A percentile compares a stretch with the other conserved stretches of the same genome.
Evolutionary conservation across 2,888 invertebrate species (phyloP).

Genomic region (Saturnia pavonia): DNA sequence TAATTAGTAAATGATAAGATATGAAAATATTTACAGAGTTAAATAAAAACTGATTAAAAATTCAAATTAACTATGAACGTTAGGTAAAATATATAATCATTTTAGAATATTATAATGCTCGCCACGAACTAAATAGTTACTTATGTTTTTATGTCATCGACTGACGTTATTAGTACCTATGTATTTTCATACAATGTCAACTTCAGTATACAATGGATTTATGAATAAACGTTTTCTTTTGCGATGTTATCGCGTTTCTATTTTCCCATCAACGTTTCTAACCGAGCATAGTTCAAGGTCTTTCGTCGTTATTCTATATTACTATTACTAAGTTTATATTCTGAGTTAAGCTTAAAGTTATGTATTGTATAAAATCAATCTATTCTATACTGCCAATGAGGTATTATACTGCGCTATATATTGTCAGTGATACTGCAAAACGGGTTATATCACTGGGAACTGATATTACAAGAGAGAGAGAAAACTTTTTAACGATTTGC

Average conservation of each 20-base stretch:
- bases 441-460: too few species aligned
- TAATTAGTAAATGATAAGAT: background rate
- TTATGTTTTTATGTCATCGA: background rate
- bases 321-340: background rate
- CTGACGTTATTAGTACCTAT: background rate
- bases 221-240: background rate
- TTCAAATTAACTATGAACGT: background rate
- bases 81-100: background rate
- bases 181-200: background rate
- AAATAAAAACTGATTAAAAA: background rate
- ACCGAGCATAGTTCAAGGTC: constrained; percentile 10
- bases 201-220: background rate
- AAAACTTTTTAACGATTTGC: too few species aligned
- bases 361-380: background rate
- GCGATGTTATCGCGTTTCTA: background rate
- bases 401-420: too few species aligned
- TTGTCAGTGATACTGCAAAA: too few species aligned
- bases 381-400: background rate
- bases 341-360: background rate
- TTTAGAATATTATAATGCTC: background rate
- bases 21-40: background rate
- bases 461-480: too few species aligned
- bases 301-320: background rate
- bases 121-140: background rate
- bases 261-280: constrained; percentile 2